Evolutionary conservation across 2,888 invertebrate genomes (phyloP), one percentile per base, ranked within the genome.

Genomic region (Hypena proboscidalis): DNA sequence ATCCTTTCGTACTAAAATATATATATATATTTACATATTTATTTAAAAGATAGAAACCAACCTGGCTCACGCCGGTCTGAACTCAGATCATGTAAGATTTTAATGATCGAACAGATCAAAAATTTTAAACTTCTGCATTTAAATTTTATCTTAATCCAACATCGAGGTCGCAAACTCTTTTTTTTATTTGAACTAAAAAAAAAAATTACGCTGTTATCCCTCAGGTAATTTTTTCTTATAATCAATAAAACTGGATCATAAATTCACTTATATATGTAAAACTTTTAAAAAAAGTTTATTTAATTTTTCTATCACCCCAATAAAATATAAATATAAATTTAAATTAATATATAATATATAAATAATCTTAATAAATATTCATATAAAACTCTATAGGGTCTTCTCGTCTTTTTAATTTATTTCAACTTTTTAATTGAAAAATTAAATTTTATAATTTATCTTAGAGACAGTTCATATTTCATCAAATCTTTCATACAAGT

Each of bases 71-170:
- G 90, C 94, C 95, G 95, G 94, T 95, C 92, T 95, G 93, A 95
- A 95, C 95, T 95, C 95, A 95, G 94, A 95, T 95, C 95, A 95
- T 95, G 95, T 95, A 95, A 94, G 92, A 93, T 92, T 93, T 94
- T 92, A 94, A 95, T 93, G 92, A 94, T 95, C 94, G 95, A 95
- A 95, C 95, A 95, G 94, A 94, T 93, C 92, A 92, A 94, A 69
- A 93, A 88, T 85, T 86, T 90, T 92, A 90, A 93, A 92, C 92
- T 87, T 83, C 93, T 95, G 75, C 94, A 92, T 92, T 92, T 89
- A 92, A 92, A 89, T 86, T 92, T 91, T 89, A 92, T 90, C 92
- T 94, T 95, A 95, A 95, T 95, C 94, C 95, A 96, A 95, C 95
- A 96, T 96, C 95, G 95, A 96, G 95, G 95, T 95, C 94, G 94